These are phyloP conservation scores for Trissoscelio sp. DNA, from an alignment of 2,888 invertebrate genomes.

Conservation along the genomic window DNA sequence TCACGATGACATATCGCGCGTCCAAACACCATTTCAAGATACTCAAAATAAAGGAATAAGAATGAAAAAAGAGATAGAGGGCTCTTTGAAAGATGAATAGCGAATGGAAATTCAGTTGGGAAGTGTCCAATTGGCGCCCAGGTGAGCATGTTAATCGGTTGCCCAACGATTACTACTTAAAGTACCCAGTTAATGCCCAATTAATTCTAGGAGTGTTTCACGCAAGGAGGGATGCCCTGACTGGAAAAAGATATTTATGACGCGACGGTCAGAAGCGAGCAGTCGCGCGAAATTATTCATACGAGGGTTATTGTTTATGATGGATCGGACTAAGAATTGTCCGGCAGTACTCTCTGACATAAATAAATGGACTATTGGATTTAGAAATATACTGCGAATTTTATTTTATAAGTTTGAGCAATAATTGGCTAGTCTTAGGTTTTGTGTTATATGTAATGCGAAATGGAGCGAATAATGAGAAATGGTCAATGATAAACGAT, in stretches of 20 bases:
- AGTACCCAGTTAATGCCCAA: conserved; percentile 49
- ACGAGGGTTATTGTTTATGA: conserved; percentile 32
- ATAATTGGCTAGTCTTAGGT: too few species aligned
- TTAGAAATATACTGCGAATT: too few species aligned
- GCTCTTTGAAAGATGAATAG: conserved; percentile 11
- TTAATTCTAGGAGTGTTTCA: conserved; percentile 49
- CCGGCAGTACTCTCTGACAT: neutral
- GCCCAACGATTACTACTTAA: conserved; percentile 50
- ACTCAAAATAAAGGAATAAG: conserved; percentile 26
- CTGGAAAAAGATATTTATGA: conserved; percentile 50
- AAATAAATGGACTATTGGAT: conserved; percentile 19
- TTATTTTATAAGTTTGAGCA: too few species aligned
- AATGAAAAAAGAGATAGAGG: conserved; percentile 17
- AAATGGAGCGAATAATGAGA: too few species aligned
- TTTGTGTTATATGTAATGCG: too few species aligned
- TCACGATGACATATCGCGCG: conserved; percentile 8
- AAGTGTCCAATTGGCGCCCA: conserved; percentile 58
- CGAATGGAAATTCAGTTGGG: conserved; percentile 44
- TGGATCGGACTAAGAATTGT: conserved; percentile 3
- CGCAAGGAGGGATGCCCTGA: conserved; percentile 8
- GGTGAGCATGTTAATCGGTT: conserved; percentile 60
- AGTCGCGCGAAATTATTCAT: conserved; percentile 28
- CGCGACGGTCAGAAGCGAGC: conserved; percentile 1
- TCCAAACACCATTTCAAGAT: conserved; percentile 15
- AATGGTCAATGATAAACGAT: too few species aligned